phyloP scores from a whole-genome alignment of 1,140 invertebrate species.

The Lineus longissimus region DNA sequence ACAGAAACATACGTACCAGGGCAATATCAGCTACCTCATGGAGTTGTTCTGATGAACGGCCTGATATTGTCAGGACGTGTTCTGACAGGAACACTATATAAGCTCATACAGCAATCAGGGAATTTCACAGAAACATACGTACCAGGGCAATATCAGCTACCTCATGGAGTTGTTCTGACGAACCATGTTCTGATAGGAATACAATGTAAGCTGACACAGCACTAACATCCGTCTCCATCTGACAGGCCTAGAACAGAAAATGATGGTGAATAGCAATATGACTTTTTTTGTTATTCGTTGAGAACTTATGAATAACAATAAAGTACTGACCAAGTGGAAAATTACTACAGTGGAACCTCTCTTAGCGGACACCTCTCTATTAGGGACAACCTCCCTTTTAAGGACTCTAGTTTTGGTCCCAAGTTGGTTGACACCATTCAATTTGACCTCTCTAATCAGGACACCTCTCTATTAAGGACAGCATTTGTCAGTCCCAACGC shows the following conservation, averaged over 20 bases:
- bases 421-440: too few relatives aligned
- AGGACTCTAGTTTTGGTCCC: too few relatives aligned
- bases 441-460: too few relatives aligned
- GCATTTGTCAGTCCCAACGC: too few relatives aligned
- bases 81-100: slow-evolving; percentile 82
- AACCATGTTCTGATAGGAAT: slow-evolving; percentile 75
- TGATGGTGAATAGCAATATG: not conserved
- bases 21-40: slow-evolving; percentile 56
- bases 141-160: slow-evolving; percentile 55
- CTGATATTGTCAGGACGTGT: too few relatives aligned
- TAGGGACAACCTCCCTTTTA: too few relatives aligned
- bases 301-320: too few relatives aligned
- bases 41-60: slow-evolving; percentile 61
- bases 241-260: slow-evolving; percentile 65
- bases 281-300: too few relatives aligned
- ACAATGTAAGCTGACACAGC: slow-evolving; percentile 85
- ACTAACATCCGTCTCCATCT: slow-evolving; percentile 82
- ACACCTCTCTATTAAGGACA: too few relatives aligned
- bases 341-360: too few relatives aligned
- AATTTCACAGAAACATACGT: slow-evolving; percentile 22
- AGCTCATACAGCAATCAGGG: slow-evolving; percentile 78
- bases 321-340: too few relatives aligned
- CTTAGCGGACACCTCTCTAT: too few relatives aligned
- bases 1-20: slow-evolving; percentile 37
- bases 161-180: slow-evolving; percentile 60